Conservation (phyloP, 2,888 invertebrate species). For the Hypena proboscidalis region DNA sequence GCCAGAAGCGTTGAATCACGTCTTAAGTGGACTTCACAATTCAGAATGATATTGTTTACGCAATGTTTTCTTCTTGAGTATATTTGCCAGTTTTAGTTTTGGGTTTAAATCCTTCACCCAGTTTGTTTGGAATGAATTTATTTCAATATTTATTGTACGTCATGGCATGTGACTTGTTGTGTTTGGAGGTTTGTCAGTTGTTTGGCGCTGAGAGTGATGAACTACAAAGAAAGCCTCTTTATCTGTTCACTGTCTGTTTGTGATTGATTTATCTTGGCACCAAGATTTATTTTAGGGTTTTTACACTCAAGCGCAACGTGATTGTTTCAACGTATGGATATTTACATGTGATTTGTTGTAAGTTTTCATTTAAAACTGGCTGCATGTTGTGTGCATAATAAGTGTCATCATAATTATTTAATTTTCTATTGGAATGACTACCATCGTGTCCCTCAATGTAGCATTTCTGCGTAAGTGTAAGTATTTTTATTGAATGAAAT, state of each 20-base stretch:
- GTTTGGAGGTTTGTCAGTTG: constrained; percentile 48
- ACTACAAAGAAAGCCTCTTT: constrained; percentile 57
- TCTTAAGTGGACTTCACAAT: too few relatives aligned
- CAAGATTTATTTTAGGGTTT: constrained; percentile 52
- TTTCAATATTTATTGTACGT: constrained; percentile 63
- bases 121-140: constrained; percentile 46
- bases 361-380: too few relatives aligned
- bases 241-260: constrained; percentile 59
- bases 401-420: too few relatives aligned
- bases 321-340: constrained; percentile 25
- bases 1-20: too few relatives aligned
- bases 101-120: constrained; percentile 58
- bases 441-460: too few relatives aligned
- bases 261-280: constrained; percentile 79
- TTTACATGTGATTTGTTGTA: not conserved
- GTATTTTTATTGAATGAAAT: too few relatives aligned
- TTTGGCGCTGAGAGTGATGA: constrained; percentile 52
- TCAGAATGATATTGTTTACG: constrained; percentile 21
- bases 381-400: too few relatives aligned
- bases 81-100: constrained; percentile 12
- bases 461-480: too few relatives aligned
- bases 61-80: too few relatives aligned
- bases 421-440: too few relatives aligned
- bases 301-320: constrained; percentile 34
- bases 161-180: constrained; percentile 68